Evolutionary conservation across 2,797 vertebrate genomes (phyloP).

Genomic region (Petrocephalus sullivani): DNA sequence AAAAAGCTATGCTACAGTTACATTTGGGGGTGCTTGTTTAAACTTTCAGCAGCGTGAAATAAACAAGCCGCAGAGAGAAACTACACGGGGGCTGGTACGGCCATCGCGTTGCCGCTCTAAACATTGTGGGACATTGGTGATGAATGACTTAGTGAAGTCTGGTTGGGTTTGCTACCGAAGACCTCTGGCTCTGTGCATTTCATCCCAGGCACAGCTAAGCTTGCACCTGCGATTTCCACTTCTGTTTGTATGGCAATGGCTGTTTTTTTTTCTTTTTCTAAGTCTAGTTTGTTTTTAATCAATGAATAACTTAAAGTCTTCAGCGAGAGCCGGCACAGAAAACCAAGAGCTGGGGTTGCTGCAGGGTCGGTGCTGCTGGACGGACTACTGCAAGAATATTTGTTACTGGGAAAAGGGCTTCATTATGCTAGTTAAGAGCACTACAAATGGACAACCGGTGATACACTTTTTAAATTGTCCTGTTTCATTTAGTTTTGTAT

Average conservation of each 20-base stretch:
- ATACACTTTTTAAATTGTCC: not conserved
- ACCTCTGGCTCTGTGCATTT: not conserved
- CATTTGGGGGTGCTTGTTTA: not conserved
- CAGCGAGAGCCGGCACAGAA: not conserved
- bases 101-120: not conserved
- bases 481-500: not conserved
- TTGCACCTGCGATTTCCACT: not conserved
- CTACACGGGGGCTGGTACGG: not conserved
- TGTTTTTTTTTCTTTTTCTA: not conserved
- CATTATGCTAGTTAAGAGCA: not conserved
- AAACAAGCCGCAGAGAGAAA: not conserved
- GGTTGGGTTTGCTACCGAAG: not conserved
- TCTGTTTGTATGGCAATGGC: not conserved
- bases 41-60: not conserved
- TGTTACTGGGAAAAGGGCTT: not conserved
- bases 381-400: not conserved
- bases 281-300: not conserved
- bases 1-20: not conserved
- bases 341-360: not conserved
- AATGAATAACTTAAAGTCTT: constrained; percentile 6
- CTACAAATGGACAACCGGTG: not conserved
- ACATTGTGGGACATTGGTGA: not conserved
- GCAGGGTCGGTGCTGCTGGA: not conserved
- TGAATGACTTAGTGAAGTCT: not conserved
- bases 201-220: not conserved